These are phyloP conservation scores for Eurystomus glaucurus DNA, from an alignment of 2,797 vertebrate genomes.

Conservation along the genomic window DNA sequence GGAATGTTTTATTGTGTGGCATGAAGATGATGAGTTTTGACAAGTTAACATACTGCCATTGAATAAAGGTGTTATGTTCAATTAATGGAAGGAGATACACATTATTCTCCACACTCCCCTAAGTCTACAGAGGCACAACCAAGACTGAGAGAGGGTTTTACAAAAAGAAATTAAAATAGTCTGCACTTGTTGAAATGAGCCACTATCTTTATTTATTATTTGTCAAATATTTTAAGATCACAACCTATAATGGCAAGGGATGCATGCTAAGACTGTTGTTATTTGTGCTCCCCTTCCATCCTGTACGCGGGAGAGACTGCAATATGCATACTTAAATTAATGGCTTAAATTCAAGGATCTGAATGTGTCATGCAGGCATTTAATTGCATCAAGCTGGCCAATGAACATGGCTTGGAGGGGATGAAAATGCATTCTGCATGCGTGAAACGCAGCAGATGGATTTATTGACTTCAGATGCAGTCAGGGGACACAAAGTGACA, in stretches of 20 bases:
- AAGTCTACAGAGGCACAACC: not conserved
- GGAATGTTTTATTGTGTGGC: not conserved
- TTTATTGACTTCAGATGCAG: conserved; percentile 60
- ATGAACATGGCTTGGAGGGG: not conserved
- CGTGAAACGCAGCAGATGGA: conserved; percentile 52
- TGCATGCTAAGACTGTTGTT: not conserved
- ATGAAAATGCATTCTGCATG: conserved; percentile 51
- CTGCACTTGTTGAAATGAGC: not conserved
- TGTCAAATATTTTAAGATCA: not conserved
- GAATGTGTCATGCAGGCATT: not conserved
- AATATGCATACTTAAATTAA: not conserved
- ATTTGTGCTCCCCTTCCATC: not conserved
- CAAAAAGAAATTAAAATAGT: not conserved
- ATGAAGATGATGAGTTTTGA: not conserved
- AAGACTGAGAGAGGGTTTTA: not conserved
- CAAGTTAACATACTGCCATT: not conserved
- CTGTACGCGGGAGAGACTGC: not conserved
- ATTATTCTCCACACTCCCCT: not conserved
- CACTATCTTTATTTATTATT: not conserved
- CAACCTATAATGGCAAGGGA: not conserved
- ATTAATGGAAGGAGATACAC: not conserved
- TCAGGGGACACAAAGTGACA: conserved; percentile 54
- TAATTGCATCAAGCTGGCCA: conserved; percentile 33
- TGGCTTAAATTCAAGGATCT: not conserved
- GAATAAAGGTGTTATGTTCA: not conserved